Base-by-base conservation (phyloP, 2,113 vertebrate species). In the Murina feae region DNA sequence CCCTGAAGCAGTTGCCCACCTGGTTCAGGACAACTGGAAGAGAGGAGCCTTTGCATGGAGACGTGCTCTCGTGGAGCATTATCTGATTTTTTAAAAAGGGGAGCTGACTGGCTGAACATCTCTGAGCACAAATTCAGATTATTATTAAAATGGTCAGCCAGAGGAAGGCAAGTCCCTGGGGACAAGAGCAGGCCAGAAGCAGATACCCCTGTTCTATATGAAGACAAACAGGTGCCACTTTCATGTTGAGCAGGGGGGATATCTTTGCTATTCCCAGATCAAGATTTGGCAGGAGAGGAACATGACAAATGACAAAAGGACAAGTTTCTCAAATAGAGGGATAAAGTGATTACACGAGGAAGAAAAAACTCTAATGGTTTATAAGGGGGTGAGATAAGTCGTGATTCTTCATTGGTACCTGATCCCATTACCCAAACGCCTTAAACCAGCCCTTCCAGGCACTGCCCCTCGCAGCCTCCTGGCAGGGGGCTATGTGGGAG, bases 391-490 rank as follows among this genome's bases (percentile, higher is more conserved):
- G 6, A 84, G 5, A 79, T 37, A 82, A 86, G 37, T 44, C 18
- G 93, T 96, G 96, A 97, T 96, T 96, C 68, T 94, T 97, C 71
- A 55, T 53, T 72, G 55, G 87, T 83, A 79, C 65, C 89, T 97
- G 74, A 63, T 86, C 82, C 93, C 63, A 55, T 10, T 6, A 39
- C 86, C 90, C 85, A 44, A 58, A 78, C 66, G 72, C 82, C 95
- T 89, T 66, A 80, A 96, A 79, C 68, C 69, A 95, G 95, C 76
- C 96, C 90, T 96, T 93, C 81, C 74, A 47, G 32, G 69, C 71
- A 32, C 37, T 21, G 69, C 18, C 66, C 9, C 53, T 66, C 0
- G 93, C 94, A 97, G 79, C 75, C 89, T 92, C 88, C 0, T 68
- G 88, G 94, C 86, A n/a, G 60, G 95, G 63, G 89, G 65, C 72